A percentile compares a stretch with the other conserved stretches of the same genome.
Conservation (phyloP, 2,113 vertebrate species). For the Channa argus region DNA sequence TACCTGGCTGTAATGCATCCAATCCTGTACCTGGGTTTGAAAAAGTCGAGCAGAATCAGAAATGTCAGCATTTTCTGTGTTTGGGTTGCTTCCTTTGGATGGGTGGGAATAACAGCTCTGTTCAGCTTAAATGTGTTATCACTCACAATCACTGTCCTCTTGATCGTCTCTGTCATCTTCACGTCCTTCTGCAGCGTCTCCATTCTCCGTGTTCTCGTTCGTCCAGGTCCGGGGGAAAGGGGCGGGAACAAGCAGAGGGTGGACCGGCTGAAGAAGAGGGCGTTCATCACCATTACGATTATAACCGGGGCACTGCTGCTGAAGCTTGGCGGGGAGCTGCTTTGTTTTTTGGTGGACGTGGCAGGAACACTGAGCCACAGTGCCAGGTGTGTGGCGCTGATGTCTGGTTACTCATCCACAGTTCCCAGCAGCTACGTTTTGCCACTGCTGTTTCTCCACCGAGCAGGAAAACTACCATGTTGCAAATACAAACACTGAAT, state of each 20-base stretch:
- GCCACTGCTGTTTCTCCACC: constrained; percentile 38
- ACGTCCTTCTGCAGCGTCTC: constrained; percentile 37
- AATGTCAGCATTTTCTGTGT: constrained; percentile 4
- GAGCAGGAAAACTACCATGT: constrained; percentile 11
- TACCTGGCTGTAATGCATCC: constrained; percentile 52
- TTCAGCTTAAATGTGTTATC: neutral
- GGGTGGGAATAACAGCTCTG: neutral
- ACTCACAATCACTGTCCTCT: rapidly evolving
- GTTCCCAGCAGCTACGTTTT: constrained; percentile 52
- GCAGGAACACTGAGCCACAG: neutral
- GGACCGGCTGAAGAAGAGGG: constrained; percentile 37
- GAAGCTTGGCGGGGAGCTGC: neutral
- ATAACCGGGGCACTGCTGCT: constrained; percentile 14
- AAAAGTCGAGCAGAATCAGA: neutral
- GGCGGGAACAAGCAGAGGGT: rapidly evolving
- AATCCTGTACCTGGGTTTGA: constrained; percentile 27
- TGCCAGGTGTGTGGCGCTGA: neutral
- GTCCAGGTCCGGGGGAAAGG: constrained; percentile 9
- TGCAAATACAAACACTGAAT: neutral
- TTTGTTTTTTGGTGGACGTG: rapidly evolving
- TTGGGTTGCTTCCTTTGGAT: neutral
- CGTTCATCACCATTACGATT: constrained; percentile 16
- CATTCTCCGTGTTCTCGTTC: constrained; percentile 24
- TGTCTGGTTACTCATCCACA: constrained; percentile 5
- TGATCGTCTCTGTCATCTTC: rapidly evolving